Conservation (phyloP, 2,797 vertebrate genomes). For the Acanthopagrus latus region DNA sequence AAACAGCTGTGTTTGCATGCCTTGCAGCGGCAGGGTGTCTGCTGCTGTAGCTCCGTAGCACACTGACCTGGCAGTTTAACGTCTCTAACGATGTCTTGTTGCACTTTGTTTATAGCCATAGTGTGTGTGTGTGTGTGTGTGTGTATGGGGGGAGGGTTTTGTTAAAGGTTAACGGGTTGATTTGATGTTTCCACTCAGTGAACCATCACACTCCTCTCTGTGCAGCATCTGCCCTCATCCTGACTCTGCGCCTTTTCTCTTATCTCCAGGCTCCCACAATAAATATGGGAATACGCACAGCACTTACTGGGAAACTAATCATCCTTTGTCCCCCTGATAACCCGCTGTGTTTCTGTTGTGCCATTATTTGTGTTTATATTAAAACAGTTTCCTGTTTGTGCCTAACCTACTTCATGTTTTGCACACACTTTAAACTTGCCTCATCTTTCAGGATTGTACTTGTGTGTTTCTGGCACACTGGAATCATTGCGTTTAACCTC, state of each 20-base stretch:
- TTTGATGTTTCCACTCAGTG: conserved; percentile 43
- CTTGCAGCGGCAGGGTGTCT: conserved; percentile 14
- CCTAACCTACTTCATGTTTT: conserved; percentile 35
- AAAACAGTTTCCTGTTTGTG: conserved; percentile 18
- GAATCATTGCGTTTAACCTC: conserved; percentile 4
- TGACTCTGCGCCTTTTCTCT: conserved; percentile 62
- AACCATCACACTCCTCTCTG: conserved; percentile 27
- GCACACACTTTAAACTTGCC: conserved; percentile 26
- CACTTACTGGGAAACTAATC: conserved; percentile 41
- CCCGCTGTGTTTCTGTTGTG: conserved; percentile 3
- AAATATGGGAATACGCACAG: conserved; percentile 51
- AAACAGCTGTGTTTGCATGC: conserved; percentile 56
- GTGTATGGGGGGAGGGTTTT: conserved; percentile 3
- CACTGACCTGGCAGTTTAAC: conserved; percentile 7
- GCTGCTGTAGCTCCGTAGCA: conserved; percentile 17
- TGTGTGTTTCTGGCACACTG: conserved; percentile 4
- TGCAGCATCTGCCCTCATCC: conserved; percentile 63
- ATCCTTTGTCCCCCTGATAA: conserved; percentile 34
- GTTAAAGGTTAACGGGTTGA: conserved; percentile 39
- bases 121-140: neutral
- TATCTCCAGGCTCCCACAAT: conserved; percentile 69
- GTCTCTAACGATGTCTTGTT: conserved; percentile 24
- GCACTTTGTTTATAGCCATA: neutral
- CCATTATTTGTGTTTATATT: conserved; percentile 14
- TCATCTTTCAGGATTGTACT: neutral